Evolutionary conservation across 1,140 invertebrate species (phyloP).

Genomic region (Helicoverpa zea): DNA sequence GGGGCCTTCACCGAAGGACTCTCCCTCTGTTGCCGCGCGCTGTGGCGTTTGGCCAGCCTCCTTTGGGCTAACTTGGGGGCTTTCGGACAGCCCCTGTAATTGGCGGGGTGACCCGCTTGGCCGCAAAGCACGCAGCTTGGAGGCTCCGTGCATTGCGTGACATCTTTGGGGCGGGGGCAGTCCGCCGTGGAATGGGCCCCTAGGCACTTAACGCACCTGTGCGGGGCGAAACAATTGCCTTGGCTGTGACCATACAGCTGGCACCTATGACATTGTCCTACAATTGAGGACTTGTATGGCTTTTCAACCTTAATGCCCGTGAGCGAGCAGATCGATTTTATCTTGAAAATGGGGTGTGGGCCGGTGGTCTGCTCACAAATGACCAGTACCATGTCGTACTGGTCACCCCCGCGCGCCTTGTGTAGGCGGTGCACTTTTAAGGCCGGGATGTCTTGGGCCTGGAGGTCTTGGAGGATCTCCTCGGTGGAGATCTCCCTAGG

Average conservation of each 20-base stretch:
- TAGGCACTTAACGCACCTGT: constrained; percentile 60
- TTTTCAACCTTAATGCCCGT: constrained; percentile 27
- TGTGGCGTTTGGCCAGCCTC: too few relatives aligned
- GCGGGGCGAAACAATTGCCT: constrained; percentile 45
- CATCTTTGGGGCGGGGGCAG: constrained; percentile 4
- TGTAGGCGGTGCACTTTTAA: background rate
- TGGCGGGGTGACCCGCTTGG: too few relatives aligned
- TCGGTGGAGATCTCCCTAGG: background rate
- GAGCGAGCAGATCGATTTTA: constrained; percentile 10
- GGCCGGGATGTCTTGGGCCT: background rate
- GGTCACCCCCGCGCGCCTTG: background rate
- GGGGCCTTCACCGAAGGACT: background rate
- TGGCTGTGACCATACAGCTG: constrained; percentile 61
- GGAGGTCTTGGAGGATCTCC: background rate
- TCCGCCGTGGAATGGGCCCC: constrained; percentile 51
- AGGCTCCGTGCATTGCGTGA: background rate
- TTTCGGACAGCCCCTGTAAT: too few relatives aligned
- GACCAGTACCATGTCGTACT: background rate
- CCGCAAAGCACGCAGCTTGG: background rate
- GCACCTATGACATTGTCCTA: constrained; percentile 62
- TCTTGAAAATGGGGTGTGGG: background rate
- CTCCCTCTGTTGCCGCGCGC: too few relatives aligned
- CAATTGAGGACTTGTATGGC: background rate
- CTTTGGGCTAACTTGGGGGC: too few relatives aligned
- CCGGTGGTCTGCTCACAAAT: background rate